Conservation (phyloP, 2,888 invertebrate genomes). For the Lasioglossum pauxillum region DNA sequence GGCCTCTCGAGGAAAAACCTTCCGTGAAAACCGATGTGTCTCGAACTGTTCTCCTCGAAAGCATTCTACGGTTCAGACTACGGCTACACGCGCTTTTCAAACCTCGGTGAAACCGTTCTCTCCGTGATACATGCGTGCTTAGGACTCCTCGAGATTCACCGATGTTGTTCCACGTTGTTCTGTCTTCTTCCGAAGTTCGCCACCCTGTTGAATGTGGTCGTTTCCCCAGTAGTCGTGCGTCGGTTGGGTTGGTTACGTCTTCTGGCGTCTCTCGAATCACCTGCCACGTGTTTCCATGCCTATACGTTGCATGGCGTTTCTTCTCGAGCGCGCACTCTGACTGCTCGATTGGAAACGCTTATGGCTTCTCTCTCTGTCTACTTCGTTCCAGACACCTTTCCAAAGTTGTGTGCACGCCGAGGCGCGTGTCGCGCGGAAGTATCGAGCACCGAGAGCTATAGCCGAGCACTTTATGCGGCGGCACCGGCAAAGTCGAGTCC, state of each 20-base stretch:
- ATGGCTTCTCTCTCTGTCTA: neutral
- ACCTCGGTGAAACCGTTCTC: neutral
- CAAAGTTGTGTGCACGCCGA: neutral
- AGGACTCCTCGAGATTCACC: neutral
- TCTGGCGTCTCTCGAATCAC: constrained; percentile 15
- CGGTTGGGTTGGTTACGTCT: constrained; percentile 37
- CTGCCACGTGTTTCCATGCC: neutral
- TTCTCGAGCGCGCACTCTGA: neutral
- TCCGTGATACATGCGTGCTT: neutral
- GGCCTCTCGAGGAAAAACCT: constrained; percentile 18
- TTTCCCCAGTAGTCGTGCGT: constrained; percentile 13
- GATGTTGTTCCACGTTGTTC: neutral
- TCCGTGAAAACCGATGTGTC: neutral
- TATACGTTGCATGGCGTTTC: neutral
- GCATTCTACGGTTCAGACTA: neutral
- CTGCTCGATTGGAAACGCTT: neutral
- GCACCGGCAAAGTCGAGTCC: neutral
- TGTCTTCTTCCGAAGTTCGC: neutral
- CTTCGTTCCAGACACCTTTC: neutral
- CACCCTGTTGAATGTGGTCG: neutral
- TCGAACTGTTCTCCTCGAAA: neutral
- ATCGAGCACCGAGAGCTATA: neutral
- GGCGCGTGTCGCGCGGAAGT: neutral
- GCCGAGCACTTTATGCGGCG: neutral
- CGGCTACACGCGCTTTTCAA: neutral